Evolutionary conservation across 2,113 vertebrate genomes (phyloP).

Genomic region (Scomber scombrus): DNA sequence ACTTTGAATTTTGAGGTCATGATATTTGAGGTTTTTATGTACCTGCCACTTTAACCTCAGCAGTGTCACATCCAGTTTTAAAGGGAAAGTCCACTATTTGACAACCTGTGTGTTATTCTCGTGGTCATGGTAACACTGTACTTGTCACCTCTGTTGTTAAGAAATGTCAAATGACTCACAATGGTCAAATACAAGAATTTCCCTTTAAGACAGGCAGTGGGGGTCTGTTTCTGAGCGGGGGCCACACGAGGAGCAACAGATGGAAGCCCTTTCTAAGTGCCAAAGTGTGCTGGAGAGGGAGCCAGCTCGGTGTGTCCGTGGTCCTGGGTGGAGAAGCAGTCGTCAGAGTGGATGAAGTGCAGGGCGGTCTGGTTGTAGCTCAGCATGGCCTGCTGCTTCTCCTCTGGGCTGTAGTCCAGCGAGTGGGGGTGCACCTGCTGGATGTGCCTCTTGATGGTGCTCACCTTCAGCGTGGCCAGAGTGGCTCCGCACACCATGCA

Average conservation of each 20-base stretch:
- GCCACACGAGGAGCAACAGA: conserved; percentile 21
- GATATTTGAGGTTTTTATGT: conserved; percentile 4
- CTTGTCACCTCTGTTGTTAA: neutral
- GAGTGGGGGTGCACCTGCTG: conserved; percentile 93
- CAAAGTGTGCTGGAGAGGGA: conserved; percentile 34
- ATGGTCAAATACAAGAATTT: conserved; percentile 16
- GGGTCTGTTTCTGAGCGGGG: conserved; percentile 52
- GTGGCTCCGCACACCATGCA: conserved; percentile 91
- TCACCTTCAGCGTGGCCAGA: conserved; percentile 89
- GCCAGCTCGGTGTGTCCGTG: conserved; percentile 61
- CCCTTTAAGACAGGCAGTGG: conserved; percentile 9
- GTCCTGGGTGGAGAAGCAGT: conserved; percentile 82
- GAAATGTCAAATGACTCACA: neutral
- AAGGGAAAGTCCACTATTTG: conserved; percentile 21
- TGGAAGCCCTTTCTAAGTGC: conserved; percentile 65
- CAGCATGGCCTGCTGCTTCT: conserved; percentile 88
- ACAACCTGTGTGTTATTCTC: neutral
- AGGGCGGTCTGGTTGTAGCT: conserved; percentile 87
- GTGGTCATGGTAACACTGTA: neutral
- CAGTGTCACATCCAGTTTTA: conserved; percentile 6
- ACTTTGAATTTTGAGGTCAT: conserved; percentile 10
- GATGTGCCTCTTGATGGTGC: conserved; percentile 91
- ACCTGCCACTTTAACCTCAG: neutral
- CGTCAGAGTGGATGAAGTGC: conserved; percentile 82
- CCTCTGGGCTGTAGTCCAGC: conserved; percentile 86